Evolutionary conservation across 2,888 invertebrate species (phyloP).

Genomic region (Erynnis tages): DNA sequence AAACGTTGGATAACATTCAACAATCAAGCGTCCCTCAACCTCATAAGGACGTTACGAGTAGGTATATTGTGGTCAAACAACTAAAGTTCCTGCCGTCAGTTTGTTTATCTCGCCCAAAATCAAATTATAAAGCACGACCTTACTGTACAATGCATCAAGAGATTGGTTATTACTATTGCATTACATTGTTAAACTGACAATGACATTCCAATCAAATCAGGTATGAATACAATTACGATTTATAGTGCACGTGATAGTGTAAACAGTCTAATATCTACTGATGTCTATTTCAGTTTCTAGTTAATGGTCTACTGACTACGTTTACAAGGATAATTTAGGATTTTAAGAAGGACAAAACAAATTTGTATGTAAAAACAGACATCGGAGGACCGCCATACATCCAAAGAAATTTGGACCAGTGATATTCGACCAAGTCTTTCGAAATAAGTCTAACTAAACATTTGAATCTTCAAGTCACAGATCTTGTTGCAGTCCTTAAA

Average conservation of each 20-base stretch:
- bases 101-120: slow-evolving; percentile 12
- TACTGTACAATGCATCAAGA: slow-evolving; percentile 13
- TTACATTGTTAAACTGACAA: slow-evolving; percentile 17
- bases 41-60: not conserved
- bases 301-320: no score
- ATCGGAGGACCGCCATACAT: no score
- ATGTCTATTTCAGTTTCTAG: not conserved
- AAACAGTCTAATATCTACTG: slow-evolving; percentile 1
- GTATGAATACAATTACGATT: slow-evolving; percentile 12
- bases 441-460: no score
- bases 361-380: no score
- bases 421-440: no score
- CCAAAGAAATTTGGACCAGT: no score
- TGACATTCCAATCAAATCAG: slow-evolving; percentile 19
- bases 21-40: no score
- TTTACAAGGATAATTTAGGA: no score
- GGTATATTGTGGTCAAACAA: not conserved
- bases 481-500: not conserved
- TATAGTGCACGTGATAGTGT: slow-evolving; percentile 6
- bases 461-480: not conserved
- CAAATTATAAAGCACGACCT: slow-evolving; percentile 21
- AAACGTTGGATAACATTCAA: no score
- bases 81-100: not conserved
- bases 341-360: no score
- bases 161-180: slow-evolving; percentile 18